These are phyloP conservation scores for Anneissia japonica DNA, from an alignment of 35 echinoderm and acorn worm species.

Conservation along the genomic window DNA sequence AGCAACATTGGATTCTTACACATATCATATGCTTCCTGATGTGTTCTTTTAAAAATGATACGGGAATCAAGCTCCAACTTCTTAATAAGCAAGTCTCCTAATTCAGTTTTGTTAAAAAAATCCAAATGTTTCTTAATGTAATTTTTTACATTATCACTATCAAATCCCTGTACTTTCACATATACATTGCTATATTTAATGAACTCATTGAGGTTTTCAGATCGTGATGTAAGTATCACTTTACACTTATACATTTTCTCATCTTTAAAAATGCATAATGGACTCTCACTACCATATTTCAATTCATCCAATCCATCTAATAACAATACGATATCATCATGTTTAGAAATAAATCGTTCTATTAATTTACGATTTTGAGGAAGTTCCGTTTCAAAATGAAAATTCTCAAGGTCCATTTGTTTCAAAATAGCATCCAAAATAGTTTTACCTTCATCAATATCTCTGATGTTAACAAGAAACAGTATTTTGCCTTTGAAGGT, in stretches of 20 bases:
- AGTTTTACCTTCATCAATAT: neutral
- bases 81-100: neutral
- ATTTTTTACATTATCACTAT: neutral
- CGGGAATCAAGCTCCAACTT: neutral
- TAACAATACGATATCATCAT: neutral
- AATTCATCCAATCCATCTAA: neutral
- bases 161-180: neutral
- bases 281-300: neutral
- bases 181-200: neutral
- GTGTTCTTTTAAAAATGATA: neutral
- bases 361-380: neutral
- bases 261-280: neutral
- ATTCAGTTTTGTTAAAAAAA: neutral
- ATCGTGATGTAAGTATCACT: neutral
- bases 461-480: neutral
- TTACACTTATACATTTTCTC: neutral
- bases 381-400: neutral
- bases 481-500: neutral
- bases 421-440: neutral
- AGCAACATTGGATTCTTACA: neutral
- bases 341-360: neutral
- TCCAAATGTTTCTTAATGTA: neutral
- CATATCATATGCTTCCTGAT: neutral
- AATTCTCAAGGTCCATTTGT: neutral
- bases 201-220: neutral